Base-by-base conservation (phyloP, 2,888 invertebrate genomes). In the Automeris io region DNA sequence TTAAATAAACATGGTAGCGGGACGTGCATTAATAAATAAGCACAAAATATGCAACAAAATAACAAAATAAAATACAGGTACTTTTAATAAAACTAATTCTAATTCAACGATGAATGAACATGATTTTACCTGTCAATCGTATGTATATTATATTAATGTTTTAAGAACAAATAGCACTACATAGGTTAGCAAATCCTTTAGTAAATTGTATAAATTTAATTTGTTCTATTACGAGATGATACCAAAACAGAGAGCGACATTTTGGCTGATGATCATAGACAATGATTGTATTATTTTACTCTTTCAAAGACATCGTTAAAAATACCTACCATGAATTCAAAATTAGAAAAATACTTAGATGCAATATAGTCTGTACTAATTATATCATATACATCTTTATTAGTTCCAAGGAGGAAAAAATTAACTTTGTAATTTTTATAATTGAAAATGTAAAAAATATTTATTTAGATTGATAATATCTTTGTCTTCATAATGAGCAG, bases 201-300 rank as follows among this genome's bases (percentile, higher is more conserved):
- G 65, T 66, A 68, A 70, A 61, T 68, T 66, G 59, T 47, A 53
- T n/a, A 64, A 73, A 73, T 71, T 69, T 71, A 65, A 70, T 73
- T 74, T 72, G 52, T 66, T 79, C 67, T 71, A 72, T 61, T 70
- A 58, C 61, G 61, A 70, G 66, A 73, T 56, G 64, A 74, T 72
- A 82, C 78, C 79, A 83, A 82, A 85, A 85, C 85, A 85, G 74
- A 74, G 69, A 73, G 71, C 83, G 81, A 83, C 85, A 85, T 83
- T 80, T 82, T 82, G 70, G 57, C 54, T 53, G 58, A 43, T 53
- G 16, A 29, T n/a, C 73, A 77, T 69, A 74, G 70, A 75, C 60
- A 62, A 33, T 51, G 22, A 21, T n/a, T n/a, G n/a, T n/a, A n/a
- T n/a, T n/a, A n/a, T n/a, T n/a, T n/a, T n/a, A n/a, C n/a, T n/a